phyloP scores from a whole-genome alignment of 2,888 invertebrate genomes.

The Leucoptera coffeella region DNA sequence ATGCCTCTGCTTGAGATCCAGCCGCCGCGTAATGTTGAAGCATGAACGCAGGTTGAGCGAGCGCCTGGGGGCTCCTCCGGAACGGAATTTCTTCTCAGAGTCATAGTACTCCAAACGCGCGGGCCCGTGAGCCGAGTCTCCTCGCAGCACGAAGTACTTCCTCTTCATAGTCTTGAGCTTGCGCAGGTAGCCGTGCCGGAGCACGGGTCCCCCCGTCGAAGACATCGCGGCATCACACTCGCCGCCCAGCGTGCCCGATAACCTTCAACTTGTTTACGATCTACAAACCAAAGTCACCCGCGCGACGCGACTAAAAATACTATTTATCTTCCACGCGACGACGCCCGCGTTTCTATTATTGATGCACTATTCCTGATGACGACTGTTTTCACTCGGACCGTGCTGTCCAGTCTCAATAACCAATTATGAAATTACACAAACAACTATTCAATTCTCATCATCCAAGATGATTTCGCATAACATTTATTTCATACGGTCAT shows the following conservation, averaged over 20 bases:
- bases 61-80: constrained; percentile 63
- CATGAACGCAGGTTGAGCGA: constrained; percentile 77
- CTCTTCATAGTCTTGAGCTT: constrained; percentile 87
- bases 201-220: constrained; percentile 36
- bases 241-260: constrained; percentile 16
- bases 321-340: constrained; percentile 27
- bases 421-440: constrained; percentile 40
- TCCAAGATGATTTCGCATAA: constrained; percentile 36
- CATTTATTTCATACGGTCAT: constrained; percentile 43
- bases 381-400: too few species aligned
- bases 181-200: constrained; percentile 71
- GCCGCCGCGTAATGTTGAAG: constrained; percentile 82
- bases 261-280: constrained; percentile 49
- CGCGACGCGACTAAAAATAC: constrained; percentile 41
- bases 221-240: constrained; percentile 18
- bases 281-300: constrained; percentile 40
- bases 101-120: constrained; percentile 91
- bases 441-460: constrained; percentile 35
- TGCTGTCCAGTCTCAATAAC: too few species aligned
- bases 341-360: background rate
- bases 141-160: constrained; percentile 85
- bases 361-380: background rate
- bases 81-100: constrained; percentile 81
- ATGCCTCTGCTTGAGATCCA: constrained; percentile 79
- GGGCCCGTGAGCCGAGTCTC: constrained; percentile 65